Evolutionary conservation across 2,888 invertebrate genomes (phyloP), one percentile per base, ranked within the genome.

Genomic region (Thelaira solivaga): DNA sequence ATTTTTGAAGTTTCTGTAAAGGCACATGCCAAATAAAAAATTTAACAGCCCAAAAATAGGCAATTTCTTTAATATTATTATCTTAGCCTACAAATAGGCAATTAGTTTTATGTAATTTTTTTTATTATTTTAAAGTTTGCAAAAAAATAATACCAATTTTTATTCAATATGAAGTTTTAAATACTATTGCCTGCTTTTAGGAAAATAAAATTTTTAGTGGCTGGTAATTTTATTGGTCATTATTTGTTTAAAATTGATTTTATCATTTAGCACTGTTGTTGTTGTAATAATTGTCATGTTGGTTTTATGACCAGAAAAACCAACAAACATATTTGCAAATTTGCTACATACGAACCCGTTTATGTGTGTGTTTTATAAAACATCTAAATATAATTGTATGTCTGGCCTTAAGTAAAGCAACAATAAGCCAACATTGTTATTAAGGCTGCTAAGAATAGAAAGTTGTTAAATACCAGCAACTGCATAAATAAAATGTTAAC

Each of bases 301-400:
- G 36, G 47, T 57, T 57, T 43, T 34, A 34, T 31, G n/a, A 18
- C 3, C 20, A n/a, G 13, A 45, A 57, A 73, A 71, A 53, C 13
- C 53, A 59, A 71, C 76, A 76, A 59, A 65, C 64, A 64, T 59
- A 74, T 59, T 71, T 22, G 71, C 59, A 65, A 65, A 76, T 61
- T 67, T 45, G 51, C 45, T 53, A 45, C 67, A 61, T 7, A n/a
- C 10, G 29, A 51, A 16, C 0, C 5, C n/a, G n/a, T n/a, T n/a
- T n/a, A n/a, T n/a, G n/a, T n/a, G n/a, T 2, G 18, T 29, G 11
- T 62, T 11, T 64, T 57, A 68, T 64, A 47, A 72, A 64, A 18
- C 16, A 59, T 39, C 41, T 41, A n/a, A n/a, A n/a, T n/a, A 31
- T 71, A 76, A 76, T 77, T 73, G 72, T 68, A 64, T 55, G 61